These are phyloP conservation scores for Nemoura dubitans DNA, from an alignment of 2,888 invertebrate species.

Conservation along the genomic window DNA sequence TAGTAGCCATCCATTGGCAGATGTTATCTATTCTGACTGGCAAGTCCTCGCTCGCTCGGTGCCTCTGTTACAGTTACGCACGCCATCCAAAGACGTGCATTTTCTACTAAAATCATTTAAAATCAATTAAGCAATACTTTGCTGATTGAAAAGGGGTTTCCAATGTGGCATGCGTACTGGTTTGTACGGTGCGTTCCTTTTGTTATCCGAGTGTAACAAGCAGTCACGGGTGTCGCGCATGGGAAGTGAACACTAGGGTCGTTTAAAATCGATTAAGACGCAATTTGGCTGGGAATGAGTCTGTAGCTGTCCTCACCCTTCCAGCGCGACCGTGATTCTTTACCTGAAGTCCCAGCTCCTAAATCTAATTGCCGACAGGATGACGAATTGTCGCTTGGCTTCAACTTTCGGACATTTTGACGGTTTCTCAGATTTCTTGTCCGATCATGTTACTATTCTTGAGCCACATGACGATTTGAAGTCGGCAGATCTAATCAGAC, in stretches of 20 bases:
- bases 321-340: neutral
- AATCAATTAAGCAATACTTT: neutral
- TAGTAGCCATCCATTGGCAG: neutral
- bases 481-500: too few relatives aligned
- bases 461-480: too few relatives aligned
- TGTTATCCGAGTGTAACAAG: neutral
- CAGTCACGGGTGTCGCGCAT: neutral
- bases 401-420: too few relatives aligned
- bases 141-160: neutral
- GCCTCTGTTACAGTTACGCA: neutral
- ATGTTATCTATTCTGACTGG: neutral
- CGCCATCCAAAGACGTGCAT: neutral
- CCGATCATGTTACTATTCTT: too few relatives aligned
- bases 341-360: neutral
- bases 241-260: neutral
- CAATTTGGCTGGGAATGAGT: neutral
- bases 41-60: neutral
- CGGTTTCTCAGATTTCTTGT: too few relatives aligned
- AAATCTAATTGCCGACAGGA: too few relatives aligned
- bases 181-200: neutral
- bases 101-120: neutral
- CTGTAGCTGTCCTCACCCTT: neutral
- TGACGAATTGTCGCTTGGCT: too few relatives aligned
- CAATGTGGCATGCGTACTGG: neutral
- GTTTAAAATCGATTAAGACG: constrained; percentile 7